A percentile compares a stretch with the other conserved stretches of the same genome.
Evolutionary conservation across 2,888 invertebrate genomes (phyloP).

Genomic region (Odontocerum albicorne): DNA sequence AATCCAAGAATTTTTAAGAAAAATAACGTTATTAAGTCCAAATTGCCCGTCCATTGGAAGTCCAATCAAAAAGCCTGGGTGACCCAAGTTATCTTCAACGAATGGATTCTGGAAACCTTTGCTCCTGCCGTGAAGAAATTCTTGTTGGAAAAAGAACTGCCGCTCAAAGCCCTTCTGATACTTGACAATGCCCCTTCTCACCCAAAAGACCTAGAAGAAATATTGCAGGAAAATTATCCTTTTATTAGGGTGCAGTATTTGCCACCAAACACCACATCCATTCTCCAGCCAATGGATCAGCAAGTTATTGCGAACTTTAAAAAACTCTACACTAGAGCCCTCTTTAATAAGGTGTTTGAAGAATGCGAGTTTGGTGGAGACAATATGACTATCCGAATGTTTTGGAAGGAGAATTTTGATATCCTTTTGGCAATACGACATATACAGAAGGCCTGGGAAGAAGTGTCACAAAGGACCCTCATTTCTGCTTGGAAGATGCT

Average conservation of each 20-base stretch:
- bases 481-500: slow-evolving; percentile 32
- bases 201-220: slow-evolving; percentile 28
- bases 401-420: slow-evolving; percentile 25
- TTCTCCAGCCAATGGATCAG: no score
- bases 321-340: slow-evolving; percentile 17
- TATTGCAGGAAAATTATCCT: slow-evolving; percentile 27
- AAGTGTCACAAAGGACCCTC: slow-evolving; percentile 22
- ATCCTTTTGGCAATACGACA: slow-evolving; percentile 23
- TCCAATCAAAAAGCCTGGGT: slow-evolving; percentile 32
- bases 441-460: slow-evolving; percentile 28
- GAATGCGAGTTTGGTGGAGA: slow-evolving; percentile 17
- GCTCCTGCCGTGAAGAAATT: slow-evolving; percentile 33
- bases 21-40: slow-evolving; percentile 26
- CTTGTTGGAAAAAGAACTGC: slow-evolving; percentile 22
- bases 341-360: slow-evolving; percentile 10
- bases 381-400: slow-evolving; percentile 27
- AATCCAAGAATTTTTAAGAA: slow-evolving; percentile 30
- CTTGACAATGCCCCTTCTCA: slow-evolving; percentile 21
- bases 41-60: slow-evolving; percentile 26
- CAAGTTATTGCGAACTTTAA: slow-evolving; percentile 25
- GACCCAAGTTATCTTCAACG: slow-evolving; percentile 28
- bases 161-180: slow-evolving; percentile 22
- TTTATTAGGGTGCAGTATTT: slow-evolving; percentile 24
- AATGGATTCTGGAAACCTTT: slow-evolving; percentile 28
- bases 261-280: no score